Conservation (phyloP, 2,888 invertebrate genomes). For the Macrostomum cliftonense region DNA sequence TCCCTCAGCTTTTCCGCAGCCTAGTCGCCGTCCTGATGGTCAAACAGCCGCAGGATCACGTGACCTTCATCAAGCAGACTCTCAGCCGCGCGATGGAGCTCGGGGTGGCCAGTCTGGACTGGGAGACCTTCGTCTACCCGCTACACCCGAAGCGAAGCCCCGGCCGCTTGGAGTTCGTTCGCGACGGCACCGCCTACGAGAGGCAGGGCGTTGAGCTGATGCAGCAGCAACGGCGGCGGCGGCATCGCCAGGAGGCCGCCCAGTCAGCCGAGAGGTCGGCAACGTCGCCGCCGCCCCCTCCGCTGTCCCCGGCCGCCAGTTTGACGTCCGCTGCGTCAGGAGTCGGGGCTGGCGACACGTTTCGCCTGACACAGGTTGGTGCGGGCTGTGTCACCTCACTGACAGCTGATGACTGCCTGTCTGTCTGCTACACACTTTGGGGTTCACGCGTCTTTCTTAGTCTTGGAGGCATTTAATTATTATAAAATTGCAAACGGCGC, state of each 20-base stretch:
- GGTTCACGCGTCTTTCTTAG: too few relatives aligned
- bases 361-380: too few relatives aligned
- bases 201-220: too few relatives aligned
- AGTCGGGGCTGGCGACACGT: too few relatives aligned
- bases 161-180: conserved; percentile 17
- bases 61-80: conserved; percentile 24
- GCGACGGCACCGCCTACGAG: conserved; percentile 16
- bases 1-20: conserved; percentile 32
- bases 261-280: too few relatives aligned
- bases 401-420: too few relatives aligned
- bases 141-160: conserved; percentile 28
- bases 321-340: too few relatives aligned
- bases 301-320: background rate
- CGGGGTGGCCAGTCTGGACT: conserved; percentile 28
- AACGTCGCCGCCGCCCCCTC: background rate
- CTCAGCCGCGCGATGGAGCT: conserved; percentile 24
- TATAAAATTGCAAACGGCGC: too few relatives aligned
- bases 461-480: too few relatives aligned
- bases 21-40: conserved; percentile 28
- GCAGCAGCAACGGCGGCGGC: background rate
- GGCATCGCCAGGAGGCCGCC: too few relatives aligned
- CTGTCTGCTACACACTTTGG: too few relatives aligned
- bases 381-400: too few relatives aligned
- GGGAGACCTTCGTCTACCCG: conserved; percentile 30
- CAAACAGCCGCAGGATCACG: conserved; percentile 29